Conservation (phyloP, 2,113 vertebrate genomes). For the Phrynosoma blainvillii region DNA sequence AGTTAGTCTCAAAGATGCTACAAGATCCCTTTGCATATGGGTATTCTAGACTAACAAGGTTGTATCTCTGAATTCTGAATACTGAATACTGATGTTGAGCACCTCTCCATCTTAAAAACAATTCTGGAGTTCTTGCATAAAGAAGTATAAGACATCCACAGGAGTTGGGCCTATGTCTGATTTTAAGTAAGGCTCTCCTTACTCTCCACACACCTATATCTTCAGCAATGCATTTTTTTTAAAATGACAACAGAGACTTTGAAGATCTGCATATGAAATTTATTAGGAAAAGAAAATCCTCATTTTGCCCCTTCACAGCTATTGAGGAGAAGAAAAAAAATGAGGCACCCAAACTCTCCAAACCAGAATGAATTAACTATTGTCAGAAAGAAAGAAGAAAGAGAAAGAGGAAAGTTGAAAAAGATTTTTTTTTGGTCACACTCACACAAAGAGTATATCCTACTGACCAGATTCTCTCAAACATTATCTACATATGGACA, state of each 20-base stretch:
- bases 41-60: no score
- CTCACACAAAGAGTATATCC: conserved; percentile 14
- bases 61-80: no score
- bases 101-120: no score
- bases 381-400: neutral
- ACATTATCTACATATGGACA: conserved; percentile 23
- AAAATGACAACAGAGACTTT: neutral
- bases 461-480: neutral
- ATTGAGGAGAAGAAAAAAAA: neutral
- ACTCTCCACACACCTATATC: no score
- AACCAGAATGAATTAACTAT: conserved; percentile 40
- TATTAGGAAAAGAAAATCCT: conserved; percentile 72
- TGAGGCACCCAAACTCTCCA: neutral
- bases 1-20: no score
- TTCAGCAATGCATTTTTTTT: no score
- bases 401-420: conserved; percentile 31
- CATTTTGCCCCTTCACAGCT: neutral
- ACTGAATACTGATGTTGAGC: no score
- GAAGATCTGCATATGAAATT: conserved; percentile 68
- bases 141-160: no score
- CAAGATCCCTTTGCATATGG: no score
- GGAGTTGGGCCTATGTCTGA: no score
- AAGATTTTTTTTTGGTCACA: neutral
- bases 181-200: no score
- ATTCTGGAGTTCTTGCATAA: no score